phyloP scores from a whole-genome alignment of 2,113 vertebrate genomes.

The Budorcas taxicolor region DNA sequence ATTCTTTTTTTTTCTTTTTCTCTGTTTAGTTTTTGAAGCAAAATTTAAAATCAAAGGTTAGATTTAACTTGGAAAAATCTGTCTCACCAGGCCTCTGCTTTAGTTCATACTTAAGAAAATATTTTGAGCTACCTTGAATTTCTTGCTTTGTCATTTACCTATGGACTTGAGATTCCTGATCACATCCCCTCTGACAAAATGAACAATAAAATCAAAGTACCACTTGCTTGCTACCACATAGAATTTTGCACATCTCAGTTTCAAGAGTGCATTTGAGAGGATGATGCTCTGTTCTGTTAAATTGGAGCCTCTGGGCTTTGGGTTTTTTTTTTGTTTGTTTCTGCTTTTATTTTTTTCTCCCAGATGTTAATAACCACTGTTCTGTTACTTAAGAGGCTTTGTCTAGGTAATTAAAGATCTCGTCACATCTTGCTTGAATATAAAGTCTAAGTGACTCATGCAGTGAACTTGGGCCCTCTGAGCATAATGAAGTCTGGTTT shows the following conservation, averaged over 20 bases:
- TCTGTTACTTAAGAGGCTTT: not conserved
- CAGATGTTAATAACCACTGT: not conserved
- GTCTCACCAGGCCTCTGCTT: not conserved
- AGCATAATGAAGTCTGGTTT: not conserved
- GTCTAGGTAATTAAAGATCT: slow-evolving; percentile 44
- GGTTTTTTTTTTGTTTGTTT: not conserved
- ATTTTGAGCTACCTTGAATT: not conserved
- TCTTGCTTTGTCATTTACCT: not conserved
- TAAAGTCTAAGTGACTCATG: not conserved
- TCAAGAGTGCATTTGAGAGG: not conserved
- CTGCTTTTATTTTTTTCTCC: not conserved
- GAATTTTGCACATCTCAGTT: not conserved
- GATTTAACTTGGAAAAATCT: not conserved
- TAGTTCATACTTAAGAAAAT: not conserved
- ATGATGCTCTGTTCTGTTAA: not conserved
- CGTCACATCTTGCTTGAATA: not conserved
- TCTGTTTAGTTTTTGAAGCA: not conserved
- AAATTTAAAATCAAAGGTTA: not conserved
- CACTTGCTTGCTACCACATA: not conserved
- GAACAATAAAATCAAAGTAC: not conserved
- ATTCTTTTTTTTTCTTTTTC: not conserved
- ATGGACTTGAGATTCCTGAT: not conserved
- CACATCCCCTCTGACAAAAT: not conserved
- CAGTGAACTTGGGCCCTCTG: not conserved
- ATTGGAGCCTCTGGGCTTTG: not conserved